Conservation (phyloP, 2,797 vertebrate genomes). For the Eulemur albifrons region DNA sequence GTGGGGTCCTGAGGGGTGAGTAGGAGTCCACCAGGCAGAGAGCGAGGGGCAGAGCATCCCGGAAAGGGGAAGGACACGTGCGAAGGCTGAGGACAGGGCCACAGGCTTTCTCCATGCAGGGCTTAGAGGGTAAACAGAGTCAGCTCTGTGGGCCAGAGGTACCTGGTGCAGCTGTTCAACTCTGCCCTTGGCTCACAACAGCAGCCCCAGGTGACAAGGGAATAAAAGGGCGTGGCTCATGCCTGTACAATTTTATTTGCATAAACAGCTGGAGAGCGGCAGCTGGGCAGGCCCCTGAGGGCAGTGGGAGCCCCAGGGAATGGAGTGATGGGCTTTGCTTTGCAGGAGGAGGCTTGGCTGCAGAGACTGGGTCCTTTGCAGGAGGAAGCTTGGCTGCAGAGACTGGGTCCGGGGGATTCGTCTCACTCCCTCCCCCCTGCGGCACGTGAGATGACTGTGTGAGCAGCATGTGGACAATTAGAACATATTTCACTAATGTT, state of each 20-base stretch:
- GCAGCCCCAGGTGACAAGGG: too few species aligned
- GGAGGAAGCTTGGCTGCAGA: too few species aligned
- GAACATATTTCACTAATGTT: not conserved
- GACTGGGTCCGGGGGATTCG: not conserved
- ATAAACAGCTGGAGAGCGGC: too few species aligned
- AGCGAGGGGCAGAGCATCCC: not conserved
- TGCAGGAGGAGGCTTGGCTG: too few species aligned
- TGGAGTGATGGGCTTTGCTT: too few species aligned
- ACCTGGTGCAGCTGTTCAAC: rapidly evolving
- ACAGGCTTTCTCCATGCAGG: too few species aligned
- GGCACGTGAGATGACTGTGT: rapidly evolving
- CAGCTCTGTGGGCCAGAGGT: not conserved
- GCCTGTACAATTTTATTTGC: too few species aligned
- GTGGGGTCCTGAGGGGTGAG: not conserved
- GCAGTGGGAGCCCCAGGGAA: too few species aligned
- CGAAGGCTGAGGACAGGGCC: rapidly evolving
- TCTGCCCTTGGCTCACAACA: rapidly evolving
- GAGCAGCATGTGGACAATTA: rapidly evolving
- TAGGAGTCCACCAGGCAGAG: not conserved
- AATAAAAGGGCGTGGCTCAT: rapidly evolving
- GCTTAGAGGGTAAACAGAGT: not conserved
- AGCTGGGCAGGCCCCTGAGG: too few species aligned
- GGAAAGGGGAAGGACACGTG: rapidly evolving
- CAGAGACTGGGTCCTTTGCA: too few species aligned
- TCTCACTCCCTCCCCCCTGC: not conserved